These are phyloP conservation scores for Pavo muticus DNA, from an alignment of 2,113 vertebrate species.

Conservation along the genomic window DNA sequence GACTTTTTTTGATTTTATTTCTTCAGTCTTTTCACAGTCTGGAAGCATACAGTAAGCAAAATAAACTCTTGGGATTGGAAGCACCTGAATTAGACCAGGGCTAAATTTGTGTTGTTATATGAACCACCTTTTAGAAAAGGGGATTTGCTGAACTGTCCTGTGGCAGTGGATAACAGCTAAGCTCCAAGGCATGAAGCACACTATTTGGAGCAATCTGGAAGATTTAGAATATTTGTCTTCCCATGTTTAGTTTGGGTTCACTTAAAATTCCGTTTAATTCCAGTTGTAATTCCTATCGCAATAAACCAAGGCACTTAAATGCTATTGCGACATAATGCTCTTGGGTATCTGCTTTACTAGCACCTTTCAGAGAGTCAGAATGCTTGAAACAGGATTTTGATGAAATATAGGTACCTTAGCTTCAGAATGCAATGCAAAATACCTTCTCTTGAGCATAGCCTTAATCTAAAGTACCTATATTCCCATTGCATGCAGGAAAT, in stretches of 20 bases:
- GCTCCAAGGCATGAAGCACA: not conserved
- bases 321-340: not conserved
- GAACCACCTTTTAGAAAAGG: not conserved
- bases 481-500: not conserved
- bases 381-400: not conserved
- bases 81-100: not conserved
- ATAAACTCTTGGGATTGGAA: not conserved
- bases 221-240: conserved; percentile 34
- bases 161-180: not conserved
- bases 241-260: conserved; percentile 1
- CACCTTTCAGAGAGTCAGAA: not conserved
- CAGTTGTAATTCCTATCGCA: conserved; percentile 4
- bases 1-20: not conserved
- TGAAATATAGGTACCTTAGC: not conserved
- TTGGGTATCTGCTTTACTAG: not conserved
- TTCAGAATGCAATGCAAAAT: not conserved
- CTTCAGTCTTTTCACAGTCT: not conserved
- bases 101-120: not conserved
- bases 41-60: not conserved
- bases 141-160: not conserved
- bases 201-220: not conserved
- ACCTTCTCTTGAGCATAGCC: not conserved
- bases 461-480: not conserved
- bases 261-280: conserved; percentile 25
- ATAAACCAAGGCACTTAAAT: not conserved